A percentile compares a stretch with the other conserved stretches of the same genome.
phyloP scores from a whole-genome alignment of 1,140 invertebrate genomes.

The Pseudomyrmex gracilis region DNA sequence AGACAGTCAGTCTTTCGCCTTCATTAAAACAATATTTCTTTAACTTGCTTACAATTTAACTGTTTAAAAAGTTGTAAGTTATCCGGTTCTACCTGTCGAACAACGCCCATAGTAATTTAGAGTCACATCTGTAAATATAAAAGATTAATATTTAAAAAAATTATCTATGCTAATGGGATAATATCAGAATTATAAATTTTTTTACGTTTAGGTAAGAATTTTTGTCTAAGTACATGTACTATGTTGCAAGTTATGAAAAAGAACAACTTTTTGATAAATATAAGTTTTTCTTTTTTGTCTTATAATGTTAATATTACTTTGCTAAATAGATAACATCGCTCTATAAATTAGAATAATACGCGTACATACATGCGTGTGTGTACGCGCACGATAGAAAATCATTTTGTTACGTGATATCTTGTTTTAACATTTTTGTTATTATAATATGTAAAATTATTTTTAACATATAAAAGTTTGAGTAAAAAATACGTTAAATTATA shows the following conservation, averaged over 20 bases:
- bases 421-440: too few relatives aligned
- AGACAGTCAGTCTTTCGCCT: neutral
- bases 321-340: neutral
- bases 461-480: neutral
- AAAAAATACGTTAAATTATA: neutral
- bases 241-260: neutral
- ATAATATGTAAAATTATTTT: neutral
- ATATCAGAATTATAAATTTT: neutral
- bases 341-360: too few relatives aligned
- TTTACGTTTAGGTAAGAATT: neutral
- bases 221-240: too few relatives aligned
- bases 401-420: too few relatives aligned
- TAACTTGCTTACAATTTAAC: neutral
- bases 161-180: neutral
- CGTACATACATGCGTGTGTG: too few relatives aligned
- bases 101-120: constrained; percentile 39
- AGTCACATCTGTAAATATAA: constrained; percentile 46
- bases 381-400: too few relatives aligned
- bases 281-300: neutral
- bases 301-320: neutral
- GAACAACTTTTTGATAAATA: neutral
- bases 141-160: neutral
- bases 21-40: neutral
- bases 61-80: constrained; percentile 9
- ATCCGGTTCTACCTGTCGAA: neutral